These are phyloP conservation scores for Tetrao urogallus DNA, from an alignment of 2,113 vertebrate species.

Conservation along the genomic window DNA sequence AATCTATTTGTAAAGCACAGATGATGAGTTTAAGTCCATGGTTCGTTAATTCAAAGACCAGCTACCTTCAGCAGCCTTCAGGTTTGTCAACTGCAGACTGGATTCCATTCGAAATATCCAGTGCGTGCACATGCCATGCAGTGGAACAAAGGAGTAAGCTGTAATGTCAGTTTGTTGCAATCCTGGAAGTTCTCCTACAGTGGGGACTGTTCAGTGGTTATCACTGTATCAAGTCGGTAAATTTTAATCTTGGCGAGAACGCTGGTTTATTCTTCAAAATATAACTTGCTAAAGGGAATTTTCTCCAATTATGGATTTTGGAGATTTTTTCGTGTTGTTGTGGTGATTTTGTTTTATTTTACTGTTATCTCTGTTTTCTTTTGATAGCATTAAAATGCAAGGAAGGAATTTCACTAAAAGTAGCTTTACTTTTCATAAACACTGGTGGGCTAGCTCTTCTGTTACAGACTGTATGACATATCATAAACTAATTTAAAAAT, in stretches of 20 bases:
- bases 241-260: not conserved
- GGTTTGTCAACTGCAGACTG: not conserved
- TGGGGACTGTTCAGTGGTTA: not conserved
- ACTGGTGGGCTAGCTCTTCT: not conserved
- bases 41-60: not conserved
- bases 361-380: not conserved
- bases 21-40: not conserved
- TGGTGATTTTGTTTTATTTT: not conserved
- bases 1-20: not conserved
- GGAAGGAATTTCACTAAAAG: not conserved
- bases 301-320: not conserved
- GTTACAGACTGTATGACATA: not conserved
- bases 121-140: rapidly evolving
- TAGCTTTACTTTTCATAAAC: not conserved
- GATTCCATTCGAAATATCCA: not conserved
- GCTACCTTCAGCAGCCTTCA: not conserved
- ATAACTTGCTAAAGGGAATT: not conserved
- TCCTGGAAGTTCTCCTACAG: not conserved
- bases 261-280: not conserved
- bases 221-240: not conserved
- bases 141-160: not conserved
- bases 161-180: not conserved
- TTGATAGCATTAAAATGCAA: not conserved
- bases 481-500: not conserved
- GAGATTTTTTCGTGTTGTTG: not conserved